A percentile compares a stretch with the other conserved stretches of the same genome.
Evolutionary conservation across 2,888 invertebrate species (phyloP).

Genomic region (Sinodicranocentrus sp.): DNA sequence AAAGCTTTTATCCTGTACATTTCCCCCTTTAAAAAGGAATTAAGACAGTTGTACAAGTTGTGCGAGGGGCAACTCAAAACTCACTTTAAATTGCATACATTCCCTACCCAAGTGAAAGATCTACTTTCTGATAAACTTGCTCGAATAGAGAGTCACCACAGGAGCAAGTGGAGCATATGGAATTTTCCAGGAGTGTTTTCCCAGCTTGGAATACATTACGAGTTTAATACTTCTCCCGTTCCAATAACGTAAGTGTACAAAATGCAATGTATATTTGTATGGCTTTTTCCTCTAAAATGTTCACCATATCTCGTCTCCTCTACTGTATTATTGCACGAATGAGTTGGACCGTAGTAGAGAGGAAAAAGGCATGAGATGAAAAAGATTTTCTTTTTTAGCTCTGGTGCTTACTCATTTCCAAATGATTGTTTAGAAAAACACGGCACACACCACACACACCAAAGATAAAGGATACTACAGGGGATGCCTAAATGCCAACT

Average conservation of each 20-base stretch:
- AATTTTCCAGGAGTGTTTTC: too few species aligned
- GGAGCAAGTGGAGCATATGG: conserved; percentile 33
- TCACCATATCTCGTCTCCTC: not conserved
- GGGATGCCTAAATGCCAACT: conserved; percentile 14
- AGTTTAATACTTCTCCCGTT: too few species aligned
- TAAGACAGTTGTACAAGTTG: conserved; percentile 3
- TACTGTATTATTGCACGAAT: not conserved
- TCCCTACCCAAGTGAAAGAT: conserved; percentile 4
- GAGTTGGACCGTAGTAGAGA: not conserved
- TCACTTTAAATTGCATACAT: not conserved
- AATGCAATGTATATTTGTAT: too few species aligned
- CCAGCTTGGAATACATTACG: too few species aligned
- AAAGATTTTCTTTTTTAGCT: conserved; percentile 19
- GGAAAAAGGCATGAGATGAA: not conserved
- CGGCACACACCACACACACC: not conserved
- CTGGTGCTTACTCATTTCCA: conserved; percentile 33
- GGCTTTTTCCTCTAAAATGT: too few species aligned
- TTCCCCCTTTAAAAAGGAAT: conserved; percentile 10
- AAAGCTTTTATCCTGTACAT: conserved; percentile 29
- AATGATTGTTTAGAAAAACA: conserved; percentile 23
- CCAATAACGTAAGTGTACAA: too few species aligned
- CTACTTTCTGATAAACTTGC: conserved; percentile 9
- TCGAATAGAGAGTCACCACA: conserved; percentile 13
- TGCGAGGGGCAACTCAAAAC: conserved; percentile 10
- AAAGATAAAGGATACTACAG: conserved; percentile 23